Evolutionary conservation across 2,113 vertebrate species (phyloP), one percentile per base, ranked within the genome.

Genomic region (Pseudorasbora parva): DNA sequence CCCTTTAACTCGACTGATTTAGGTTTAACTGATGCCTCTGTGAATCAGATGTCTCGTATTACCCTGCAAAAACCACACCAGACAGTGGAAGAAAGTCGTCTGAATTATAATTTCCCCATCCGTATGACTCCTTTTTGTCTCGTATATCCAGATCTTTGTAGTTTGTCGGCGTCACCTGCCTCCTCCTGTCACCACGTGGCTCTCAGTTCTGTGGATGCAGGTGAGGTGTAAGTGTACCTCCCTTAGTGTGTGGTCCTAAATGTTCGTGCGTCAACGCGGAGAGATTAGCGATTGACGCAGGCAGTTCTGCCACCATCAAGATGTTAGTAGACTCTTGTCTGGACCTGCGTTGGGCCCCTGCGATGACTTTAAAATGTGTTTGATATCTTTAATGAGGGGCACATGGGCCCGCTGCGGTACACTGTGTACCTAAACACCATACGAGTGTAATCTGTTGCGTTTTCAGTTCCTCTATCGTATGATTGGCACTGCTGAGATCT

Each of bases 201-300:
- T 27, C 27, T 37, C 11, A 74, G 25, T 25, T 51, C 10, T 66
- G 45, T 15, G 56, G 9, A 64, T 75, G 30, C 81, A 86, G 81
- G 83, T 88, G 71, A 81, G 80, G 23, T 78, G 74, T n/a, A 62
- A 64, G 54, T 25, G 73, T 68, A 19, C 60, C 30, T 60, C 43
- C 5, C 79, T 56, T 59, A 81, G 85, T 84, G 86, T 86, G 88
- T 85, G 85, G 78, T 88, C 85, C 78, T 0, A 49, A 30, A 57
- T 75, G 77, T 64, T 82, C 54, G 56, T 80, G 47, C 82, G 51
- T 78, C 68, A 74, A 71, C 15, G 23, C 60, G 25, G 64, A 83
- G 73, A 87, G 84, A 88, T 86, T 85, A 88, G 73, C 43, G 73
- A 43, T 45, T 86, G 86, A 88, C 82, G 83, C 82, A 82, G 73